Evolutionary conservation across 2,888 invertebrate species (phyloP).

Genomic region (Acheta domesticus): DNA sequence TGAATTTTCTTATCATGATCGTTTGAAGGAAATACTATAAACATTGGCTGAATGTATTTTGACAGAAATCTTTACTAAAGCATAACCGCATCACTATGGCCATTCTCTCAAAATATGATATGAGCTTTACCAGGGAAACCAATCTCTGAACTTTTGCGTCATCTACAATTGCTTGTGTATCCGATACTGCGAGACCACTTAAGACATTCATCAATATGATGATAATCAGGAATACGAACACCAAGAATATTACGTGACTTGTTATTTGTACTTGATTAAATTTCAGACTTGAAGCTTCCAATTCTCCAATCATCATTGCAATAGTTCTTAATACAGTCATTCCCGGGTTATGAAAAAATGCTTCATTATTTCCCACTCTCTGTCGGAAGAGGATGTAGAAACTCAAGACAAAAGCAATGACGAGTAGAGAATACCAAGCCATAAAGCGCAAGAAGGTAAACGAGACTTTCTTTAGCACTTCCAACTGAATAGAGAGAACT

Average conservation of each 20-base stretch:
- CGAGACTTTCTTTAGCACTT: conserved; percentile 74
- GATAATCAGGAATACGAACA: conserved; percentile 78
- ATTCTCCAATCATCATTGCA: conserved; percentile 83
- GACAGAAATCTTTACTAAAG: not conserved
- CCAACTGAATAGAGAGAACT: conserved; percentile 72
- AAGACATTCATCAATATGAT: conserved; percentile 78
- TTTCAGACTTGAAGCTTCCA: conserved; percentile 72
- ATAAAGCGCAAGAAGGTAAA: conserved; percentile 75
- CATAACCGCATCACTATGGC: not conserved
- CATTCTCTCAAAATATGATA: not conserved
- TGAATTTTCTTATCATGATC: not conserved
- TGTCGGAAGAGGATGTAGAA: conserved; percentile 73
- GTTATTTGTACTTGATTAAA: conserved; percentile 65
- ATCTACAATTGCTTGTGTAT: conserved; percentile 70
- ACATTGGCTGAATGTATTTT: not conserved
- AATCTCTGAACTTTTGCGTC: conserved; percentile 52
- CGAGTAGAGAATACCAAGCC: conserved; percentile 73
- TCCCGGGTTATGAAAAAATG: conserved; percentile 66
- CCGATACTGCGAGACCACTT: conserved; percentile 81
- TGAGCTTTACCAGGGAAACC: not conserved
- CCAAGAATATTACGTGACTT: conserved; percentile 63
- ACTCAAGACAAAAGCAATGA: conserved; percentile 76
- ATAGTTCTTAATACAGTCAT: conserved; percentile 75
- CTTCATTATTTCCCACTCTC: conserved; percentile 50
- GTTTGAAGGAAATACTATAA: not conserved